Evolutionary conservation across 1,140 invertebrate genomes (phyloP).

Genomic region (Magallana ariakensis): DNA sequence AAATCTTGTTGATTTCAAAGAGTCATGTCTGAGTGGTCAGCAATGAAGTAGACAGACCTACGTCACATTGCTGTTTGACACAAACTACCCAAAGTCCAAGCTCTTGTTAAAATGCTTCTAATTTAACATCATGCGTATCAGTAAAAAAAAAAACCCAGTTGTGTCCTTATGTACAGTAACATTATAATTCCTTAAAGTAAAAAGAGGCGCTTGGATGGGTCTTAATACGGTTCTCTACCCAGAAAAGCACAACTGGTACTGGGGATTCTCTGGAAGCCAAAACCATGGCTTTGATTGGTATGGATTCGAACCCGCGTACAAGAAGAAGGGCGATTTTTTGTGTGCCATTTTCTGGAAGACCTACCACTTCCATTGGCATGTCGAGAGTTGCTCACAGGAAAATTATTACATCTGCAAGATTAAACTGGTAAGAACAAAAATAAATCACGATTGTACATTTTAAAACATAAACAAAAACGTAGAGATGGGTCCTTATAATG

Average conservation of each 20-base stretch:
- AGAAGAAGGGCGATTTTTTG: not conserved
- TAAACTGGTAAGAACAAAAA: not conserved
- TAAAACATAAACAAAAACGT: no score
- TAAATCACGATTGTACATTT: no score
- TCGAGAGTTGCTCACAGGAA: not conserved
- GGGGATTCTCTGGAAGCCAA: not conserved
- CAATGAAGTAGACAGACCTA: no score
- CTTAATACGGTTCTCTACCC: constrained; percentile 1
- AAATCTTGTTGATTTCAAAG: no score
- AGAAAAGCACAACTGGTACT: not conserved
- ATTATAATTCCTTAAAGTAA: not conserved
- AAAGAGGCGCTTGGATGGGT: not conserved
- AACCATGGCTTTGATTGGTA: constrained; percentile 1
- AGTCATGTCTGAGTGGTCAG: no score
- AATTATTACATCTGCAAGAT: constrained; percentile 8
- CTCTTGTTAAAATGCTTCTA: no score
- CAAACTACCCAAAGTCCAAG: no score
- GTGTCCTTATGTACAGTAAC: no score
- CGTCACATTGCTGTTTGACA: no score
- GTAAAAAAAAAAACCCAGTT: no score
- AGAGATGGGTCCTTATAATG: no score
- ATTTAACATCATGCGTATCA: no score
- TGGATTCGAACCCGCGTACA: not conserved
- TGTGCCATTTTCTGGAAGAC: constrained; percentile 11
- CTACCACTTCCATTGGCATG: constrained; percentile 7